These are phyloP conservation scores for Semaprochilodus insignis DNA, from an alignment of 2,797 vertebrate genomes.

Conservation along the genomic window DNA sequence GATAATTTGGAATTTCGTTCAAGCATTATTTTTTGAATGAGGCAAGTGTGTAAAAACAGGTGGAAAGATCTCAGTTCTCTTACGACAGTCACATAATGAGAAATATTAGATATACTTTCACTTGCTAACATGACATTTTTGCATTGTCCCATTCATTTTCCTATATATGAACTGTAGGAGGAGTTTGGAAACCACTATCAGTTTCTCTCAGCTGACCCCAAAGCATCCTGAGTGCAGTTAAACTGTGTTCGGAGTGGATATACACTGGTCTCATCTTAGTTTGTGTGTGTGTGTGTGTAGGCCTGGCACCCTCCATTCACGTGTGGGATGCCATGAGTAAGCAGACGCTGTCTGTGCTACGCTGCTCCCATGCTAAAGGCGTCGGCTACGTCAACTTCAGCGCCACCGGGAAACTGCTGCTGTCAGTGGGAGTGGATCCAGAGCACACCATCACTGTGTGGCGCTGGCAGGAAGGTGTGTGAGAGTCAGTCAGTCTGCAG, in stretches of 20 bases:
- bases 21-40: neutral
- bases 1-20: neutral
- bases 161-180: neutral
- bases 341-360: slow-evolving; percentile 93
- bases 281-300: slow-evolving; percentile 68
- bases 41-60: neutral
- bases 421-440: slow-evolving; percentile 92
- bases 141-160: no score
- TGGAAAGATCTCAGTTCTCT: neutral
- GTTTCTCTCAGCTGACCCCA: neutral
- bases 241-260: neutral
- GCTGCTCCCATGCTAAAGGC: slow-evolving; percentile 92
- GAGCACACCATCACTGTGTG: slow-evolving; percentile 95
- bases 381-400: slow-evolving; percentile 95
- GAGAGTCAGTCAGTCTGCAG: neutral
- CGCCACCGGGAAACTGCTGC: slow-evolving; percentile 93
- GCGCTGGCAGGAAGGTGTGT: slow-evolving; percentile 96
- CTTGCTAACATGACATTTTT: no score
- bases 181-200: slow-evolving; percentile 1
- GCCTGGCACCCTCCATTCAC: slow-evolving; percentile 91
- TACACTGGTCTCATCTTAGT: neutral
- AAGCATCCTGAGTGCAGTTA: neutral
- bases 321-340: slow-evolving; percentile 96
- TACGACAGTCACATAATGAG: neutral
- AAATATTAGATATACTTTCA: neutral